These are phyloP conservation scores for Aphelocoma coerulescens DNA, from an alignment of 2,113 vertebrate genomes.

Conservation along the genomic window DNA sequence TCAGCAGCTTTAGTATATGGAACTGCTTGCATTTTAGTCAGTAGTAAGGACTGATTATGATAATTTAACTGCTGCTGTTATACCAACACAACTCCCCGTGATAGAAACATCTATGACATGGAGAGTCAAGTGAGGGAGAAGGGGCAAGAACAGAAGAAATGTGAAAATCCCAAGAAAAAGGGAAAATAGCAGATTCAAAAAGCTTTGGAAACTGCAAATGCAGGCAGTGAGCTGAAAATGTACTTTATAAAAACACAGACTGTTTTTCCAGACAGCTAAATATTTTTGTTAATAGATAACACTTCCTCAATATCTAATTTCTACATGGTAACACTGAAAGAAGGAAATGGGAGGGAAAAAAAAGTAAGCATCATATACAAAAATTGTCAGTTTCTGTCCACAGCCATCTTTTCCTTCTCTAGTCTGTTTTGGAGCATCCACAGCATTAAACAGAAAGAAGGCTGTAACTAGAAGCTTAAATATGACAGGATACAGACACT, in stretches of 20 bases:
- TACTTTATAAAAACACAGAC: neutral
- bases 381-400: neutral
- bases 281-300: neutral
- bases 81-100: neutral
- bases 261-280: neutral
- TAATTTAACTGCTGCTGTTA: neutral
- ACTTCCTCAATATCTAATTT: neutral
- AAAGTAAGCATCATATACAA: neutral
- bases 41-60: neutral
- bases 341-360: neutral
- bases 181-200: neutral
- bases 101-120: neutral
- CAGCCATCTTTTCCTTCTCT: neutral
- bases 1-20: neutral
- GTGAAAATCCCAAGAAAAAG: neutral
- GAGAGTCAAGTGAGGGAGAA: neutral
- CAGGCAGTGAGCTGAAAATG: neutral
- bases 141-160: neutral
- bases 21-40: neutral
- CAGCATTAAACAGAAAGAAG: neutral
- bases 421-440: neutral
- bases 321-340: neutral
- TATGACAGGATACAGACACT: slow-evolving; percentile 47
- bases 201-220: neutral
- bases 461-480: slow-evolving; percentile 39